Evolutionary conservation across 2,113 vertebrate species (phyloP), one percentile per base, ranked within the genome.

Genomic region (Cardinalis cardinalis): DNA sequence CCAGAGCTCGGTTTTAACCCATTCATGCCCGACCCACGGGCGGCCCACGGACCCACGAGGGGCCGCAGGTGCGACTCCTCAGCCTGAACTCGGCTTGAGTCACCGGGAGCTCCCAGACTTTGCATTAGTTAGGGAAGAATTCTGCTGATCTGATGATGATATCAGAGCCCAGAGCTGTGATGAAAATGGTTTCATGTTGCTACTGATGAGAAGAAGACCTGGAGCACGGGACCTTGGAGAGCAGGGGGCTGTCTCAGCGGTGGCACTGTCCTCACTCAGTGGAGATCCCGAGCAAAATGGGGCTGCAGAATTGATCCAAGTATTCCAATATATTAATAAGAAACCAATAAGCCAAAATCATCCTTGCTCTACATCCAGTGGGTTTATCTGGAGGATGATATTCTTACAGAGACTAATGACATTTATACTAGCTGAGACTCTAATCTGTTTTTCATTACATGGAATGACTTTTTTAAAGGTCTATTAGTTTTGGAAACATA

Each of bases 211-310:
- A 56, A 58, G 16, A 44, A 38, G 1, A 28, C 6, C 28, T 18
- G 59, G 34, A 43, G 26, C 9, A 4, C 4, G 18, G 18, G 41
- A 12, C 44, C 31, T 75, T 6, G 2, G 15, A 32, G 40, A 32
- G 48, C 23, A 68, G 63, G 13, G 28, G 26, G 43, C 23, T 32
- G 17, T 19, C 17, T 21, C 7, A n/a, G 61, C 0, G 0, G 36
- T 17, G 66, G 18, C 40, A 16, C 13, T n/a, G 34, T 16, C 56
- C 29, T 16, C 9, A 7, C 38, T 18, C 2, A 4, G n/a, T 3
- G 4, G 14, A 8, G 32, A 66, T 38, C 21, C 51, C 1, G 1
- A 28, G 5, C 23, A n/a, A 3, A 53, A 32, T 0, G 1, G 7
- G 56, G 43, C 63, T 63, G 44, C 28, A 40, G 46, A 65, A 49